Conservation (phyloP, 2,113 vertebrate genomes). For the Heterotilapia buettikoferi region DNA sequence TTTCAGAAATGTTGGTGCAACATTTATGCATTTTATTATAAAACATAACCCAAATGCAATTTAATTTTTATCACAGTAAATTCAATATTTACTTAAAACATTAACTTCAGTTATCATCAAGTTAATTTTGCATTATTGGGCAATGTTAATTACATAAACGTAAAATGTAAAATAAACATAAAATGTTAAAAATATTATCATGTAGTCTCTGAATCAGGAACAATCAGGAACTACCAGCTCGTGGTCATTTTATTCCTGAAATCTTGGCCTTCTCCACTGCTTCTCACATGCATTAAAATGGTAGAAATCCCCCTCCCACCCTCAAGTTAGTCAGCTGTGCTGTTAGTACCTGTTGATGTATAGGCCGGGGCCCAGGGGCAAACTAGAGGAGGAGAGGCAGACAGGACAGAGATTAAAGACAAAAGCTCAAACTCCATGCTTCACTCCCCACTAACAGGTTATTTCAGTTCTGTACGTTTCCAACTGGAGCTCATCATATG, state of each 20-base stretch:
- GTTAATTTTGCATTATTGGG: not conserved
- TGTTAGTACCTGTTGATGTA: constrained; percentile 87
- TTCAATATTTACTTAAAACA: not conserved
- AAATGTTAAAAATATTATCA: not conserved
- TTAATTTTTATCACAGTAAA: not conserved
- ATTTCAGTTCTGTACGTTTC: not conserved
- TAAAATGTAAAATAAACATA: not conserved
- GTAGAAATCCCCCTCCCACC: not conserved
- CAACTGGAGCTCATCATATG: not conserved
- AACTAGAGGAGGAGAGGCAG: constrained; percentile 77
- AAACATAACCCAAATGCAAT: not conserved
- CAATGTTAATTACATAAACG: not conserved
- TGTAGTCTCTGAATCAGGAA: not conserved
- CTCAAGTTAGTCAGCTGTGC: constrained; percentile 12
- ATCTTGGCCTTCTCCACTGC: not conserved
- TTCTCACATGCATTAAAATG: not conserved
- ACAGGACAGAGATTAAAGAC: constrained; percentile 54
- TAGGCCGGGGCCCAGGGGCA: constrained; percentile 81
- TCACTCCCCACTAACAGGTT: not conserved
- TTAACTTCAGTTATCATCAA: not conserved
- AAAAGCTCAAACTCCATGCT: constrained; percentile 18
- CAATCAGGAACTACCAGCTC: not conserved
- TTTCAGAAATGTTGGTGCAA: not conserved
- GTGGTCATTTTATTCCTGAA: not conserved
- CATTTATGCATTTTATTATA: not conserved